Percentiles rank a stretch among this genome's conserved stretches.
These are phyloP conservation scores for Glaucopsyche alexis DNA, from an alignment of 2,888 invertebrate genomes.

Conservation along the genomic window DNA sequence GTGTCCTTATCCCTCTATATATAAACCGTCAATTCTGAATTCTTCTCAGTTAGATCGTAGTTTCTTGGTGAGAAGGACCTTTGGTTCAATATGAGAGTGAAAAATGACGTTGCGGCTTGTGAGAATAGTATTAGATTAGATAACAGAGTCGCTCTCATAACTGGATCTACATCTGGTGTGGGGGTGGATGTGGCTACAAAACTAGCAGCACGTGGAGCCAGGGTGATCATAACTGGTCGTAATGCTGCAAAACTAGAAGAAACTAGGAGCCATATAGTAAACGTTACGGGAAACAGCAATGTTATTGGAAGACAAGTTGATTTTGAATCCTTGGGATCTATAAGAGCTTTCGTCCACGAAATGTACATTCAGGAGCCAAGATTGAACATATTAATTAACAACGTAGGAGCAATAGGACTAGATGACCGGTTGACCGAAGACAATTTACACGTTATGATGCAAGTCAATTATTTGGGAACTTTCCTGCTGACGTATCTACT, in stretches of 20 bases:
- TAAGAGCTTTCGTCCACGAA: constrained; percentile 79
- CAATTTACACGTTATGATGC: constrained; percentile 81
- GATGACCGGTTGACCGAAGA: constrained; percentile 77
- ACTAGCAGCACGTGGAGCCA: constrained; percentile 73
- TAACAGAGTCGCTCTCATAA: constrained; percentile 64
- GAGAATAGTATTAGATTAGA: constrained; percentile 51
- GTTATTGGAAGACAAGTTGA: constrained; percentile 65
- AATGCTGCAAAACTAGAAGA: constrained; percentile 54
- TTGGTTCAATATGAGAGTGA: constrained; percentile 1
- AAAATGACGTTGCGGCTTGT: constrained; percentile 53
- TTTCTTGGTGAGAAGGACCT: neutral
- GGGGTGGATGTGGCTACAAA: constrained; percentile 63
- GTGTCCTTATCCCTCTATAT: neutral
- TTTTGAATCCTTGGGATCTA: constrained; percentile 71
- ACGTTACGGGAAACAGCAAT: constrained; percentile 48
- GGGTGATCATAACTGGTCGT: constrained; percentile 78
- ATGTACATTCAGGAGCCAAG: constrained; percentile 68
- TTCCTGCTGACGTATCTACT: constrained; percentile 60
- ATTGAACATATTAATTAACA: constrained; percentile 69
- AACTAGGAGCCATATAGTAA: constrained; percentile 48
- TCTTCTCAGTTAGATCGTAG: neutral
- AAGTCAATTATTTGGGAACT: constrained; percentile 71
- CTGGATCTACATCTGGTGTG: constrained; percentile 61
- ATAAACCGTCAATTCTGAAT: neutral
- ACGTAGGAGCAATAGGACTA: constrained; percentile 69